phyloP scores from a whole-genome alignment of 2,113 vertebrate genomes.

The Cyprinodon variegatus region DNA sequence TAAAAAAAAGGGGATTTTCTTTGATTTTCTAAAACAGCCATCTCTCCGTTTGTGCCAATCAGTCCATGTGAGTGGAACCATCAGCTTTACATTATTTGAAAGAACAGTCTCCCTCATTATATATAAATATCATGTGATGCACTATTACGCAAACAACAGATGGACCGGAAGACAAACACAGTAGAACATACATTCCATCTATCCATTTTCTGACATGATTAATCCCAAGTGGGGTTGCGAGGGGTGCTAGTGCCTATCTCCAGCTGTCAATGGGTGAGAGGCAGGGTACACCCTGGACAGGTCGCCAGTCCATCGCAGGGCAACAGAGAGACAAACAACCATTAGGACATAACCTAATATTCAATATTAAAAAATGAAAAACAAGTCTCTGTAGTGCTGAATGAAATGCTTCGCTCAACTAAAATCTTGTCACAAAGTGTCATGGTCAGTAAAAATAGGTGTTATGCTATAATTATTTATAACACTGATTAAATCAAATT shows the following conservation, averaged over 20 bases:
- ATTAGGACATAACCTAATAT: no score
- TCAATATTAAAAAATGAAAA: neutral
- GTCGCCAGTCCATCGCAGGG: no score
- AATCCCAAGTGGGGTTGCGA: no score
- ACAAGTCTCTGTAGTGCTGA: slow-evolving; percentile 2
- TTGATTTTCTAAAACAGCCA: neutral
- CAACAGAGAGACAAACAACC: no score
- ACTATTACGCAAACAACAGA: slow-evolving; percentile 27
- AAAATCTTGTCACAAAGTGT: neutral
- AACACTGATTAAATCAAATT: slow-evolving; percentile 22
- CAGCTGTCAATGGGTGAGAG: slow-evolving; percentile 5
- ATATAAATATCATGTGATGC: slow-evolving; percentile 13
- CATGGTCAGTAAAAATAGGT: neutral
- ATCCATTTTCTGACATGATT: no score
- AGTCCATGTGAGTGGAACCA: slow-evolving; percentile 22
- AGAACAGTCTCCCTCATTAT: slow-evolving; percentile 33
- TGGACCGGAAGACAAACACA: slow-evolving; percentile 5
- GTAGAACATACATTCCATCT: no score
- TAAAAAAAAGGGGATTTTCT: no score
- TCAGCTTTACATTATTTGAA: slow-evolving; percentile 21
- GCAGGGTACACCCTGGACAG: no score
- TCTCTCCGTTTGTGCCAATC: slow-evolving; percentile 3
- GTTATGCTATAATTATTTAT: slow-evolving; percentile 9
- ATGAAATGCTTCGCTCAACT: slow-evolving; percentile 4
- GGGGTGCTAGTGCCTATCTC: no score